Conservation (phyloP, 2,113 vertebrate genomes). For the Gila orcuttii region DNA sequence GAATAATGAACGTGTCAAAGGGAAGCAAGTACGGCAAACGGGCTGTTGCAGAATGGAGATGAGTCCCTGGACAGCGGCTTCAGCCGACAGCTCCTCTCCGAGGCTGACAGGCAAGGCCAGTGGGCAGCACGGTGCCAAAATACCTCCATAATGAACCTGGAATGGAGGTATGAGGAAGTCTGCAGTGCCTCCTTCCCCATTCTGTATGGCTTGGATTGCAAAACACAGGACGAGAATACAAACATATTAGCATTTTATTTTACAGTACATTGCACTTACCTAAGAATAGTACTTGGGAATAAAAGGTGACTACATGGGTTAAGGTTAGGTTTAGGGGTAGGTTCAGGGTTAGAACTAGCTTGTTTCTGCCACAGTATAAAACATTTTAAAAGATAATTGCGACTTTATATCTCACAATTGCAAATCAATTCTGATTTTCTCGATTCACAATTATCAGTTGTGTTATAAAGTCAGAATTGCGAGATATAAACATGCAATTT, state of each 20-base stretch:
- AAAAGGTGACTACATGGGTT: no score
- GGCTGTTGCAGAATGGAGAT: constrained; percentile 22
- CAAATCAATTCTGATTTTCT: no score
- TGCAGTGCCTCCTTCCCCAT: neutral
- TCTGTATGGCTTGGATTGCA: constrained; percentile 8
- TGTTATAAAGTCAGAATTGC: no score
- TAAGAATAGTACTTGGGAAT: no score
- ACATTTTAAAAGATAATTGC: no score
- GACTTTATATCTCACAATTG: no score
- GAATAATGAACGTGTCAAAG: constrained; percentile 45
- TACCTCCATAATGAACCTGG: constrained; percentile 43
- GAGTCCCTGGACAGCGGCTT: constrained; percentile 28
- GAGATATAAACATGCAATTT: no score
- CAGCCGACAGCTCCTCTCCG: constrained; percentile 31
- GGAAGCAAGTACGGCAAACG: neutral
- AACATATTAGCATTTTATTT: neutral
- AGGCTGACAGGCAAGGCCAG: constrained; percentile 43
- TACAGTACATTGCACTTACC: no score
- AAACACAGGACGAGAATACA: neutral
- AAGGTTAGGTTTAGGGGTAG: no score
- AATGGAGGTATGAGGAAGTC: constrained; percentile 10
- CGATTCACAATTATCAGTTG: no score
- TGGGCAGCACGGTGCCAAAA: constrained; percentile 35
- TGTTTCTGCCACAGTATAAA: no score
- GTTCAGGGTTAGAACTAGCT: no score